phyloP scores from a whole-genome alignment of 2,888 invertebrate genomes.

The Agonopterix heracliana region DNA sequence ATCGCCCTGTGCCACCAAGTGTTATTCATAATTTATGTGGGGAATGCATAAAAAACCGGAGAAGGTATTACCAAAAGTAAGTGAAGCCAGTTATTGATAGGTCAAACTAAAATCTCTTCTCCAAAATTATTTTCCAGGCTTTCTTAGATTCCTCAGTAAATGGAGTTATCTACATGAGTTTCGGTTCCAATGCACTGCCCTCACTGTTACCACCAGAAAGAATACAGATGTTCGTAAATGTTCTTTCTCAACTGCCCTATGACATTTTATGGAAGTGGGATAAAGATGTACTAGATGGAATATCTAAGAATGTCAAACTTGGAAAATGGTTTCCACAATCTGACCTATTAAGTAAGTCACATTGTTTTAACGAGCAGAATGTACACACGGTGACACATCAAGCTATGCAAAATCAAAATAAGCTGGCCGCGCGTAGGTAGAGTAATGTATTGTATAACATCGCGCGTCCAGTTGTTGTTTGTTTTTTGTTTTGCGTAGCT shows the following conservation, averaged over 20 bases:
- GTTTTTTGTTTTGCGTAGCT: no score
- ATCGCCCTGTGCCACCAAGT: no score
- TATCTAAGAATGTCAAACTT: conserved; percentile 44
- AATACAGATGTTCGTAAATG: conserved; percentile 34
- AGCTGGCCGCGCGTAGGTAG: no score
- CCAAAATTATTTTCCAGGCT: no score
- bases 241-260: conserved; percentile 48
- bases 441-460: no score
- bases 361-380: no score
- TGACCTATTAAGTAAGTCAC: conserved; percentile 29
- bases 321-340: conserved; percentile 38
- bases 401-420: no score
- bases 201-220: conserved; percentile 36
- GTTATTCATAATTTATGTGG: no score
- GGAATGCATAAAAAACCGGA: conserved; percentile 10
- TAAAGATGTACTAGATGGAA: conserved; percentile 23
- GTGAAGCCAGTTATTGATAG: no score
- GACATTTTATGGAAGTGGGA: conserved; percentile 19
- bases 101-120: no score
- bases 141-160: conserved; percentile 47
- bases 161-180: conserved; percentile 61
- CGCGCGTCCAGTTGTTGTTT: no score
- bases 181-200: conserved; percentile 53
- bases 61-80: conserved; percentile 52
- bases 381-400: no score